Conservation (phyloP, 2,797 vertebrate genomes). For the Sebastes baramenuke region DNA sequence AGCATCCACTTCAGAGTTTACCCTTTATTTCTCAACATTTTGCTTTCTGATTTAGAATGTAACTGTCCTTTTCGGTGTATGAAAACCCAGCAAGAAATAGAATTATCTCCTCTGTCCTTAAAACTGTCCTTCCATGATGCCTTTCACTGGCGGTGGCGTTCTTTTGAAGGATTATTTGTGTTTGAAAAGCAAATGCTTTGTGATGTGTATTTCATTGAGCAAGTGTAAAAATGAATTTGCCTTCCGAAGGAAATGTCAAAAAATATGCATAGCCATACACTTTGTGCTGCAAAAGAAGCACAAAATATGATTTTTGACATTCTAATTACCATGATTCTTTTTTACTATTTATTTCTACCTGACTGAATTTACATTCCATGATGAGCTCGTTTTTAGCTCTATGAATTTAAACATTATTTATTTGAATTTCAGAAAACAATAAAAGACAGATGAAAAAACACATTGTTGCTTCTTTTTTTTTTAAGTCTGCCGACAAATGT, state of each 20-base stretch:
- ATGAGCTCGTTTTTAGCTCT: constrained; percentile 18
- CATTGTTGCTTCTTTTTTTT: background rate
- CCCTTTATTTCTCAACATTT: background rate
- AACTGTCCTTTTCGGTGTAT: constrained; percentile 12
- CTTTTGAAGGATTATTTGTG: constrained; percentile 22
- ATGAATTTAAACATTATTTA: constrained; percentile 39
- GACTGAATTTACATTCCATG: constrained; percentile 23
- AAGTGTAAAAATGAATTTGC: constrained; percentile 28
- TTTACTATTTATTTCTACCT: constrained; percentile 38
- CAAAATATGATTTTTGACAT: constrained; percentile 13
- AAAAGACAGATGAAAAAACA: constrained; percentile 25
- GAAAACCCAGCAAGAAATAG: background rate
- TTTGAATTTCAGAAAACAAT: constrained; percentile 47
- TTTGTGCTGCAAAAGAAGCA: constrained; percentile 13
- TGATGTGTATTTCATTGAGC: constrained; percentile 20
- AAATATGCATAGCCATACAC: constrained; percentile 7
- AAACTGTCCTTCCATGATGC: constrained; percentile 25
- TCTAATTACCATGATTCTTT: background rate
- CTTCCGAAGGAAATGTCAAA: constrained; percentile 27
- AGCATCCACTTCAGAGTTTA: background rate
- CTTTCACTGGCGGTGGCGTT: constrained; percentile 24
- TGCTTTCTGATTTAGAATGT: constrained; percentile 21
- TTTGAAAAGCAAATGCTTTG: constrained; percentile 17
- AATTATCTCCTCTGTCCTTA: background rate
- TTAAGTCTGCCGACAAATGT: background rate